Conservation (phyloP, 2,797 vertebrate genomes). For the Crenichthys baileyi region DNA sequence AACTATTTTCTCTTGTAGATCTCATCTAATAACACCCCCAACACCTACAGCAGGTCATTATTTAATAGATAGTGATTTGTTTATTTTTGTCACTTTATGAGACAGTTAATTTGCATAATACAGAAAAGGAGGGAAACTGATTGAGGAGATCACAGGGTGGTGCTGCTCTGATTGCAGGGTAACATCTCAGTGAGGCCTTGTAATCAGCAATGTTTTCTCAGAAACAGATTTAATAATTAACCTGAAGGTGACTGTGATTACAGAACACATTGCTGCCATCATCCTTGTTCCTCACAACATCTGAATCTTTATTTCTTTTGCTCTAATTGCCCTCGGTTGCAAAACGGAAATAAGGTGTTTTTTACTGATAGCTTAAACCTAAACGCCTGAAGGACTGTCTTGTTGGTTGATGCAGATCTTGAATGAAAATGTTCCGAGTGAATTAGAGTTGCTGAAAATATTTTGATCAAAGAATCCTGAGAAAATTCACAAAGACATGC, state of each 20-base stretch:
- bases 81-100: slow-evolving; percentile 48
- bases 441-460: background rate
- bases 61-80: slow-evolving; percentile 30
- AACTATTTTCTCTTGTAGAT: background rate
- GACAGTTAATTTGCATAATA: slow-evolving; percentile 48
- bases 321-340: background rate
- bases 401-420: background rate
- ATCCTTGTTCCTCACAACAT: background rate
- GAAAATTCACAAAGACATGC: background rate
- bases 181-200: slow-evolving; percentile 13
- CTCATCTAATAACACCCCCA: background rate
- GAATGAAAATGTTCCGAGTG: background rate
- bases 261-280: background rate
- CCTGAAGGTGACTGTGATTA: slow-evolving; percentile 29
- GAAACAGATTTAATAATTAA: slow-evolving; percentile 42
- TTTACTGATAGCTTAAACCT: background rate
- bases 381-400: background rate
- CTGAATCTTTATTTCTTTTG: background rate
- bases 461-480: background rate
- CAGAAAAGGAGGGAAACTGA: slow-evolving; percentile 46
- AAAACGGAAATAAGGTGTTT: slow-evolving; percentile 8
- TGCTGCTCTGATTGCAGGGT: slow-evolving; percentile 46
- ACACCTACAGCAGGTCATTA: slow-evolving; percentile 12
- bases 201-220: slow-evolving; percentile 48
- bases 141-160: slow-evolving; percentile 40